Evolutionary conservation across 2,797 vertebrate species (phyloP).

Genomic region (Gorsachius magnificus): DNA sequence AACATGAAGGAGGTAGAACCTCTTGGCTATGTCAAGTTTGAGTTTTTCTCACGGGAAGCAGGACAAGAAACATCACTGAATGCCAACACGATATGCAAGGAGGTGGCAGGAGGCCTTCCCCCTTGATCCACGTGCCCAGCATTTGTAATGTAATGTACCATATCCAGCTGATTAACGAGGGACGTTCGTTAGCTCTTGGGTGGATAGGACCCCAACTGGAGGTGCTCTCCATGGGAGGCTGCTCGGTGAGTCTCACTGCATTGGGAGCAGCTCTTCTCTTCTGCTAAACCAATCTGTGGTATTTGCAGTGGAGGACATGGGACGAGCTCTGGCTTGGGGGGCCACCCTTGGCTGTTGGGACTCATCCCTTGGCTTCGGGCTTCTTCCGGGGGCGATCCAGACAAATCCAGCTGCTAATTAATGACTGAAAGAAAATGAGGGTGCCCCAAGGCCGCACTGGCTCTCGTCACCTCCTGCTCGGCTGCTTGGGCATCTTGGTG

Average conservation of each 20-base stretch:
- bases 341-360: background rate
- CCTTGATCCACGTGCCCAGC: background rate
- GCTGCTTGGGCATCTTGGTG: background rate
- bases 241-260: fast-evolving
- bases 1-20: background rate
- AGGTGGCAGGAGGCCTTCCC: background rate
- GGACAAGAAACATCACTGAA: background rate
- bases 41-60: background rate
- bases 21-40: background rate
- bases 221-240: background rate
- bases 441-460: background rate
- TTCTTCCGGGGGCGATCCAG: background rate
- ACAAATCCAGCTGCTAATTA: background rate
- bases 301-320: fast-evolving
- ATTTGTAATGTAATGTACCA: fast-evolving
- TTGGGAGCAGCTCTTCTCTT: too few species aligned
- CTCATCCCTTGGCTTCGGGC: background rate
- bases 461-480: background rate
- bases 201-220: background rate
- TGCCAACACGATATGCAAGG: fast-evolving
- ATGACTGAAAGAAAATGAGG: background rate
- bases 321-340: background rate
- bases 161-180: background rate
- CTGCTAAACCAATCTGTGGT: background rate
- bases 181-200: fast-evolving